Evolutionary conservation across 2,113 vertebrate species (phyloP), one percentile per base, ranked within the genome.

Genomic region (Pachyramphus minor): DNA sequence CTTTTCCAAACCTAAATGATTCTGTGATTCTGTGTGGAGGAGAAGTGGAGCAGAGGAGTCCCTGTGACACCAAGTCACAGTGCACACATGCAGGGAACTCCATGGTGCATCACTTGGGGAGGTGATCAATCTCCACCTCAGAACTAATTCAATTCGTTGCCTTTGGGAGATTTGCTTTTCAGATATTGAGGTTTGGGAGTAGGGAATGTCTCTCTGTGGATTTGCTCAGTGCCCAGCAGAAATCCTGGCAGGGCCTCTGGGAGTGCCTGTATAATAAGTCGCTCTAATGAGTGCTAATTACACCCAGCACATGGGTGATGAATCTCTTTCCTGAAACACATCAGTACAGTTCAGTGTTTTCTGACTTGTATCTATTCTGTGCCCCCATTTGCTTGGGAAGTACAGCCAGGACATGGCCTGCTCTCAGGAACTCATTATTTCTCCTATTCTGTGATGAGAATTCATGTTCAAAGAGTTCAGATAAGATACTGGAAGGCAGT

Each of bases 201-300:
- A 28, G 42, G n/a, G 55, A 73, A 12, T 22, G 4, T 52, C 75
- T 72, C 86, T 74, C 83, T 0, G 0, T 22, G 79, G 89, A 64
- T 90, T 73, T 91, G 28, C 72, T 76, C 55, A 14, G 68, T 44
- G 84, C 72, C 93, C 95, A 81, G 72, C 45, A 90, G 83, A 77
- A 86, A 88, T 86, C 59, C 59, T 73, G 75, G 47, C 50, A 52
- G 67, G 41, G 53, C 53, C 72, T 85, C 63, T 83, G 93, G 79
- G 83, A 76, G 12, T 47, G 21, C 50, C 79, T 82, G 81, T 69
- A 27, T 68, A 18, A 42, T 64, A 64, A 91, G 74, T n/a, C 78
- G 52, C 58, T 89, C 42, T 94, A 91, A 93, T 87, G 64, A 94
- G 87, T 69, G 49, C 73, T 93, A 84, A 94, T 94, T 82, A 74